A percentile compares a stretch with the other conserved stretches of the same genome.
Evolutionary conservation across 1,140 invertebrate genomes (phyloP).

Genomic region (Papilio glaucus): DNA sequence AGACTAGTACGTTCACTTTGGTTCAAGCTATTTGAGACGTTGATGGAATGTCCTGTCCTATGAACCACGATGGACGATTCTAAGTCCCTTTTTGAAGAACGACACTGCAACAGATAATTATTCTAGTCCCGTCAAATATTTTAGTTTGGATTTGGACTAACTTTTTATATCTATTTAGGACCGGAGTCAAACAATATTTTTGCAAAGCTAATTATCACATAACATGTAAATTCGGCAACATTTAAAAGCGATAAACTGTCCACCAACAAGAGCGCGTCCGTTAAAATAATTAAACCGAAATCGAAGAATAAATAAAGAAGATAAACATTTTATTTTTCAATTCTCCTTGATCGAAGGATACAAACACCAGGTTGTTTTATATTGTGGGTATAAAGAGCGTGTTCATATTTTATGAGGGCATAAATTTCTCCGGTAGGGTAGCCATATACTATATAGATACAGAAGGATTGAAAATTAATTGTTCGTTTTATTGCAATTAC

Average conservation of each 20-base stretch:
- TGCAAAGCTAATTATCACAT: conserved; percentile 9
- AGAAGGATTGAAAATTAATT: background rate
- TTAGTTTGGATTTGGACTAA: too few relatives aligned
- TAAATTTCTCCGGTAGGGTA: conserved; percentile 68
- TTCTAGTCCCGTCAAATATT: too few relatives aligned
- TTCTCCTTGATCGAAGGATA: conserved; percentile 68
- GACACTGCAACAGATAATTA: too few relatives aligned
- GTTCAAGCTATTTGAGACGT: too few relatives aligned
- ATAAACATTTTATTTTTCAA: conserved; percentile 60
- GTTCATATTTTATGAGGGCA: conserved; percentile 75
- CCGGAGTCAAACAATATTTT: background rate
- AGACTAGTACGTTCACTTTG: too few relatives aligned
- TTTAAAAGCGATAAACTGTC: background rate
- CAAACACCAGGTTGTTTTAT: conserved; percentile 58
- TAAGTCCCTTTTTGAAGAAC: too few relatives aligned
- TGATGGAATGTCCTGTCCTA: too few relatives aligned
- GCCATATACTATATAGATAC: conserved; percentile 38
- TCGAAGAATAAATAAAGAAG: too few relatives aligned
- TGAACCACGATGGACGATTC: too few relatives aligned
- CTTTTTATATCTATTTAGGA: background rate
- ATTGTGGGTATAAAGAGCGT: conserved; percentile 63
- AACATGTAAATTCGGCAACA: background rate
- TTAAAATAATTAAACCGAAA: conserved; percentile 35
- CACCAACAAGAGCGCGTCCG: background rate
- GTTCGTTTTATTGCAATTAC: background rate